Evolutionary conservation across 2,113 vertebrate species (phyloP).

Genomic region (Gracilinanus agilis): DNA sequence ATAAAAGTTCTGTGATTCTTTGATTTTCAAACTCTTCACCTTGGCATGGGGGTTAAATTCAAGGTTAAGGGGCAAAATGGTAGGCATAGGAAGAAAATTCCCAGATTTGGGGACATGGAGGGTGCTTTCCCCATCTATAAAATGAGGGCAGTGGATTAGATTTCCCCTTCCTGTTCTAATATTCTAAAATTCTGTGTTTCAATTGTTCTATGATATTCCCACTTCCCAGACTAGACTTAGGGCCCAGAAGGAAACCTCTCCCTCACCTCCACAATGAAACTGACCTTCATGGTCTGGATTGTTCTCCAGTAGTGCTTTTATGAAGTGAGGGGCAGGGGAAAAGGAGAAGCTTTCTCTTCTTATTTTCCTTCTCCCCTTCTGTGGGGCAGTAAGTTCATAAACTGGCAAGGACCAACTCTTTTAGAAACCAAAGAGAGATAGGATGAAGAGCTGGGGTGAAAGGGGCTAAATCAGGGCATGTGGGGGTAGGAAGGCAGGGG

Average conservation of each 20-base stretch:
- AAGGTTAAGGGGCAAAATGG: background rate
- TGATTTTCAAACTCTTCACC: background rate
- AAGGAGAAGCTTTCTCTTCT: background rate
- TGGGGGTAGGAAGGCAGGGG: background rate
- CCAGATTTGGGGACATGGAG: background rate
- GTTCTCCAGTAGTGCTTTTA: background rate
- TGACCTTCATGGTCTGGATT: constrained; percentile 50
- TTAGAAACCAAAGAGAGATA: background rate
- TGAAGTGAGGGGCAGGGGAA: background rate
- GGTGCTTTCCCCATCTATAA: background rate
- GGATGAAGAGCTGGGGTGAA: background rate
- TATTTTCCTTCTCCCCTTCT: background rate
- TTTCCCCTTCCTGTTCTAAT: background rate
- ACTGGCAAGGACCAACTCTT: background rate
- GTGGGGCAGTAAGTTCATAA: constrained; percentile 1
- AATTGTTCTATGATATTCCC: background rate
- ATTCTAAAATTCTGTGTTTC: constrained; percentile 21
- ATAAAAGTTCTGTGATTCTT: constrained; percentile 21
- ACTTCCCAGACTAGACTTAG: background rate
- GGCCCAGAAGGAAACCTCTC: background rate
- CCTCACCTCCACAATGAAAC: background rate
- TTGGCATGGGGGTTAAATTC: background rate
- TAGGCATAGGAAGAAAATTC: background rate
- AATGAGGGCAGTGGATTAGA: background rate
- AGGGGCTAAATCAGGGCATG: background rate